phyloP scores from a whole-genome alignment of 2,113 vertebrate genomes.

The Genyomyrus donnyi region DNA sequence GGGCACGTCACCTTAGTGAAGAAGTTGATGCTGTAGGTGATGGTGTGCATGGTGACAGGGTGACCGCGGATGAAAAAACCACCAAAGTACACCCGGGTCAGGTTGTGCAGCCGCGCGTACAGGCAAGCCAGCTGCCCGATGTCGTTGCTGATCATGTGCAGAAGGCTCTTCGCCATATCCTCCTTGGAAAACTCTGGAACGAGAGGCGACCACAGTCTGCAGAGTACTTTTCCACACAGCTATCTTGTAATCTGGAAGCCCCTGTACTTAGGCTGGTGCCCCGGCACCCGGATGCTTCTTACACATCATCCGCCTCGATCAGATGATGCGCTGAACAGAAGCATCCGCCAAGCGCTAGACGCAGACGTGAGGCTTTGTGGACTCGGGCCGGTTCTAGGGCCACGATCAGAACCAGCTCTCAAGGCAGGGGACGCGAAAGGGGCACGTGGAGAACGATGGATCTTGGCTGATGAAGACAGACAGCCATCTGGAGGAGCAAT shows the following conservation, averaged over 20 bases:
- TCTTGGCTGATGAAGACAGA: not conserved
- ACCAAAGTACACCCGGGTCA: conserved; percentile 88
- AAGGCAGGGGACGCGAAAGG: not conserved
- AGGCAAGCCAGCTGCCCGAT: conserved; percentile 95
- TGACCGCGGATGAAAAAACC: conserved; percentile 97
- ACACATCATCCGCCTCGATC: not conserved
- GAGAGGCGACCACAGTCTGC: not conserved
- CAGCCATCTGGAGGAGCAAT: not conserved
- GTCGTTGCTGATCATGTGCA: conserved; percentile 99
- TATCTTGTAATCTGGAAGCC: not conserved
- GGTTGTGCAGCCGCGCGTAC: conserved; percentile 80
- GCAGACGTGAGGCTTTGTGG: not conserved
- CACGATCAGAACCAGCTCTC: not conserved
- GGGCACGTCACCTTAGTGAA: conserved; percentile 80
- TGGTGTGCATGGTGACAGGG: conserved; percentile 95
- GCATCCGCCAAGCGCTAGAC: not conserved
- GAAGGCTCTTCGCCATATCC: conserved; percentile 94
- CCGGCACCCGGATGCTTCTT: not conserved
- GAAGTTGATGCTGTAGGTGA: conserved; percentile 98
- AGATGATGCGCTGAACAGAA: not conserved
- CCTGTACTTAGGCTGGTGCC: not conserved
- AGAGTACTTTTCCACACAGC: not conserved
- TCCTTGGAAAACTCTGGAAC: conserved; percentile 86
- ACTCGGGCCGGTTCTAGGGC: not conserved
- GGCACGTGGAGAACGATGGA: not conserved